Base-by-base conservation (phyloP, 92 coral and sea anemone species). In the Chrysogorgia sp. region DNA sequence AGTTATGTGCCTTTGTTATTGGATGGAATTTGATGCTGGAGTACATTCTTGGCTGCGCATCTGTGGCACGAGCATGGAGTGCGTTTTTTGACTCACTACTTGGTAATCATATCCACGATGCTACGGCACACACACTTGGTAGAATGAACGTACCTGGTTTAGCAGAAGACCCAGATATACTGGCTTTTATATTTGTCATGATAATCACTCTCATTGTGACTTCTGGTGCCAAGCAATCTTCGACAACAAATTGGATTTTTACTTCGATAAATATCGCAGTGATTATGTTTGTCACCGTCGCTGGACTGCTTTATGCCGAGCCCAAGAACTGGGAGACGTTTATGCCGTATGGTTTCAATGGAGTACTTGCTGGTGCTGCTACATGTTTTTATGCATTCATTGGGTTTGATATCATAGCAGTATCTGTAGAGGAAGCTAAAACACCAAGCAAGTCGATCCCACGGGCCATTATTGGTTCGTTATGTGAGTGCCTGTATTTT, bases 11-110 rank as follows among this genome's bases (percentile, higher is more conserved):
- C 8, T 90, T 90, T 55, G 53, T 90, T 0, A 84, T 92, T 67
- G 97, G 97, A 22, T 92, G 97, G 97, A 92, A 92, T 81, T 57
- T 92, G 37, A 19, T 79, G 43, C 96, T 92, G 6, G 97, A 92
- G 29, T 92, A 92, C 63, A 17, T 88, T 47, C 87, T 92, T 26
- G 96, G 86, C 13, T 24, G 60, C 1, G 67, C 97, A 5, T 79
- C 92, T 32, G 83, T 86, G 3, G 89, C 97, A 2, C 88, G 96
- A 12, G 86, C 93, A 2, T 92, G 96, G 92, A 92, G 97, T 33
- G 87, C 76, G 4, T 92, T 89, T 40, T 65, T 92, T 0, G 96
- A 92, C 49, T 61, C 97, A 20, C 61, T 92, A 37, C 43, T 90
- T 5, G 85, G 80, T 34, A 89, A 81, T 10, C 63, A 77, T 20